A percentile compares a stretch with the other conserved stretches of the same genome.
Conservation (phyloP, 2,797 vertebrate species). For the Dipus sagitta region DNA sequence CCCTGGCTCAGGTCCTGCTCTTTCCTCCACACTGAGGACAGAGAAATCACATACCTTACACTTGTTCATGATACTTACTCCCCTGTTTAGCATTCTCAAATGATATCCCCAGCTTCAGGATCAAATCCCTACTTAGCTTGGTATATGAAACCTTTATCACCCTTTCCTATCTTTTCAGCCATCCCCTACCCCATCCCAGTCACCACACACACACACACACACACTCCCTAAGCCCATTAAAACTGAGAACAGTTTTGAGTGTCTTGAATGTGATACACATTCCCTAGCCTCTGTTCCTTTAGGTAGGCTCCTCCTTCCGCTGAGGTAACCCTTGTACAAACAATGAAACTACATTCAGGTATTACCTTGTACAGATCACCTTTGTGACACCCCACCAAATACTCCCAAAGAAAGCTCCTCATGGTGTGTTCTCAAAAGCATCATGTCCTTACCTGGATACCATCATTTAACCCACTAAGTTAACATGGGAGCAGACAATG, state of each 20-base stretch:
- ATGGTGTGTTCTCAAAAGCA: not conserved
- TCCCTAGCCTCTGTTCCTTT: not conserved
- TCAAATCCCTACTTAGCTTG: slow-evolving; percentile 12
- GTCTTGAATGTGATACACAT: not conserved
- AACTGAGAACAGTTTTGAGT: not conserved
- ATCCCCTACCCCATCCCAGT: not conserved
- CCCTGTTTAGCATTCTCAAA: not conserved
- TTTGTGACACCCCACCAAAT: not conserved
- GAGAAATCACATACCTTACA: not conserved
- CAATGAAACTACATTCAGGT: not conserved
- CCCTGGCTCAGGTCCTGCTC: not conserved
- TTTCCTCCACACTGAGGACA: slow-evolving; percentile 26
- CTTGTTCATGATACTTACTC: not conserved
- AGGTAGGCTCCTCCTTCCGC: not conserved
- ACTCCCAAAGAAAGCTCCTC: not conserved
- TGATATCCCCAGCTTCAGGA: not conserved
- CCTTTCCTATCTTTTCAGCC: not conserved
- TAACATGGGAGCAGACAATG: not conserved
- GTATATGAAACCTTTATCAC: slow-evolving; percentile 13
- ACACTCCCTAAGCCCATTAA: not conserved
- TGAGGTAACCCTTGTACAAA: slow-evolving; percentile 7
- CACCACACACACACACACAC: not conserved
- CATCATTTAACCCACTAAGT: not conserved
- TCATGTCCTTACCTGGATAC: not conserved
- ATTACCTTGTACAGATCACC: not conserved